Evolutionary conservation across 2,888 invertebrate species (phyloP), one percentile per base, ranked within the genome.

Genomic region (Acanthoscelides obtectus): DNA sequence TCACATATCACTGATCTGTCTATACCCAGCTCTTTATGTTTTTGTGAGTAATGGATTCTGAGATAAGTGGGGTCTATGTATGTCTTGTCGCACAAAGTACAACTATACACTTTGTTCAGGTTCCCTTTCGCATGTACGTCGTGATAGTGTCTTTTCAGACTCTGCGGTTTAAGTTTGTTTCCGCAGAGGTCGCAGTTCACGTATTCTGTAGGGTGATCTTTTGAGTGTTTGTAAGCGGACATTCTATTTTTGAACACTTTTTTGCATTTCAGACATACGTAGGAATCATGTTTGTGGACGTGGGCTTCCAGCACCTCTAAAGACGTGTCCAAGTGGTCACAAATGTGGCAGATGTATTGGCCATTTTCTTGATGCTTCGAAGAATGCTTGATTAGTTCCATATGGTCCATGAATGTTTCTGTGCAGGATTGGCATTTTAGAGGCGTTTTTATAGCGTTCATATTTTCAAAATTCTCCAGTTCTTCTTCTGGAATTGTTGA

Each of bases 391-490:
- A 77, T 80, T 22, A 70, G 75, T 19, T 74, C 74, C 64, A 76
- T 2, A 17, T 72, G 69, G 12, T 70, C 69, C n/a, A 71, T 87
- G 75, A 88, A 89, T 12, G 86, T 83, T 72, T 87, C 87, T 2
- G 87, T 87, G 64, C 89, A 89, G 69, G 87, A 73, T 69, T 86
- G 86, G 72, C 89, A 89, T 67, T 87, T 85, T 66, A 88, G 87
- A 2, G 86, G 84, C 8, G 76, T 75, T 6, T 71, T 82, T 82
- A 70, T 84, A 12, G 78, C 78, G 77, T 70, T 83, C 82, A 70
- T 81, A 67, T 80, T 78, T n/a, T 76, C 69, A 8, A 70, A n/a
- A 25, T 69, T 70, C 22, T 70, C 66, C 25, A 45, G 63, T 68
- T 64, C 27, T 22, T 66, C 21, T 71, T 22, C 67, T 25, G 66